phyloP scores from a whole-genome alignment of 2,888 invertebrate genomes.

The Macrosoma leucophasiata region DNA sequence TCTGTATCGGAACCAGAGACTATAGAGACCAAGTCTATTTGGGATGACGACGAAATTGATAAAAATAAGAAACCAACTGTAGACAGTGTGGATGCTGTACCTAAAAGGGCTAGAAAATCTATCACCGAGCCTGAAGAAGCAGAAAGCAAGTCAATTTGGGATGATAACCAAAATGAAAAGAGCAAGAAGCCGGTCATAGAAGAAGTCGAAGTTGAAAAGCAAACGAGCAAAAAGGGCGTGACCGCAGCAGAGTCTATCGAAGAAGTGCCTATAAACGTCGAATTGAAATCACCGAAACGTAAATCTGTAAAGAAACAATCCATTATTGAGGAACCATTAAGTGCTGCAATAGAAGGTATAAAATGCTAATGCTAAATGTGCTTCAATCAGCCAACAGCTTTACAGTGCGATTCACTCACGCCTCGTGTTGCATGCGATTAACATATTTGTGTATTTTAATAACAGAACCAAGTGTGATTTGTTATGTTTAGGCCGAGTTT shows the following conservation, averaged over 20 bases:
- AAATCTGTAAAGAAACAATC: conserved; percentile 63
- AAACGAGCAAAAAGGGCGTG: conserved; percentile 43
- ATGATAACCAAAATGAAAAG: conserved; percentile 57
- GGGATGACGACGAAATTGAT: conserved; percentile 47
- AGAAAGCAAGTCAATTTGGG: conserved; percentile 58
- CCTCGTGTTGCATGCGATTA: conserved; percentile 61
- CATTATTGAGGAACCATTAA: conserved; percentile 57
- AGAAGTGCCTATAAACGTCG: conserved; percentile 53
- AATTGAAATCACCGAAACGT: conserved; percentile 52
- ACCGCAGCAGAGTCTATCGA: conserved; percentile 55
- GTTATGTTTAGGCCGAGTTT: conserved; percentile 73
- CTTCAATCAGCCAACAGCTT: conserved; percentile 62
- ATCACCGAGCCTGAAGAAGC: conserved; percentile 43
- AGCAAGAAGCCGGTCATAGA: conserved; percentile 40
- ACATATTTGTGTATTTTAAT: conserved; percentile 66
- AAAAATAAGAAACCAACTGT: conserved; percentile 30
- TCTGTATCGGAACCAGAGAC: conserved; percentile 40
- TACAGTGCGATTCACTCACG: conserved; percentile 47
- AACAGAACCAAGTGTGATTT: conserved; percentile 68
- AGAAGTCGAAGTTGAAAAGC: conserved; percentile 42
- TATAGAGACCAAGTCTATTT: conserved; percentile 50
- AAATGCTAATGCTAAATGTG: too few relatives aligned
- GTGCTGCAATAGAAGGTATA: conserved; percentile 73
- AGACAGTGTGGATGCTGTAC: conserved; percentile 41
- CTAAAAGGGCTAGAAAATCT: conserved; percentile 40